Conservation (phyloP, 2,113 vertebrate genomes). For the Scopus umbretta region DNA sequence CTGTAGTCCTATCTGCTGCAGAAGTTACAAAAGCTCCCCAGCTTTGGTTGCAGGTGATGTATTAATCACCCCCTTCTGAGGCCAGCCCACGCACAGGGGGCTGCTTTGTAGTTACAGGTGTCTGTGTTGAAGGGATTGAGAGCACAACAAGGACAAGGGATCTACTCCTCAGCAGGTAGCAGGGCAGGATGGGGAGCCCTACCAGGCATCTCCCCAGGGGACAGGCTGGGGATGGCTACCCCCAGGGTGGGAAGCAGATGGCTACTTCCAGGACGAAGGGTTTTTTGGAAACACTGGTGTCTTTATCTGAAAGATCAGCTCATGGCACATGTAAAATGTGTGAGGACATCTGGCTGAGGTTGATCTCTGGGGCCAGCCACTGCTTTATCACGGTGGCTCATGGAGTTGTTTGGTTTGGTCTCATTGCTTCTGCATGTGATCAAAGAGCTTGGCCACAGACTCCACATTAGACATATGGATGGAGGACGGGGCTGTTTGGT, state of each 20-base stretch:
- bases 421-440: not conserved
- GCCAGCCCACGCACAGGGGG: not conserved
- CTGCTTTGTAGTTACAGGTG: not conserved
- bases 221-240: not conserved
- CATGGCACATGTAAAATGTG: not conserved
- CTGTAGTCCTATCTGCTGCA: not conserved
- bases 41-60: conserved; percentile 18
- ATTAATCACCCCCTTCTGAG: not conserved
- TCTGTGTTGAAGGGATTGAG: accelerated
- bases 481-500: not conserved
- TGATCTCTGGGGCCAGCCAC: not conserved
- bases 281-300: not conserved
- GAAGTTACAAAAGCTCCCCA: conserved; percentile 3
- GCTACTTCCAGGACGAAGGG: not conserved
- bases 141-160: not conserved
- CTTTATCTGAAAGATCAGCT: not conserved
- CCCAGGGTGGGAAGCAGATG: not conserved
- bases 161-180: not conserved
- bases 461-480: accelerated
- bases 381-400: not conserved
- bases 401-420: not conserved
- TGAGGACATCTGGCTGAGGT: not conserved
- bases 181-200: not conserved
- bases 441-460: not conserved
- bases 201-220: not conserved